These are phyloP conservation scores for Lottia scabra DNA, from an alignment of 2,888 invertebrate species.

Conservation along the genomic window DNA sequence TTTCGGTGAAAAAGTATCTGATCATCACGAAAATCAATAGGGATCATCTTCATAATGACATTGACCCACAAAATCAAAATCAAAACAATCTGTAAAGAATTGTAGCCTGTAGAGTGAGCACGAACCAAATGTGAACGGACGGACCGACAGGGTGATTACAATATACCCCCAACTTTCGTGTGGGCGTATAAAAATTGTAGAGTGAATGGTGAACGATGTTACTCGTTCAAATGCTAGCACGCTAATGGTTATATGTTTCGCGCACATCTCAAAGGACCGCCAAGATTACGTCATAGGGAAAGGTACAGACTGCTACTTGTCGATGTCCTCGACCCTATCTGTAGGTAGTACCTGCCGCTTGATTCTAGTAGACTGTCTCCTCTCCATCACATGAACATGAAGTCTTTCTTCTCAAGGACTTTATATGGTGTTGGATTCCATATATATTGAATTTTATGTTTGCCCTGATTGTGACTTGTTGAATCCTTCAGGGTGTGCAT, in stretches of 20 bases:
- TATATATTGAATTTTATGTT: background rate
- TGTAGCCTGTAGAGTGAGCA: too few relatives aligned
- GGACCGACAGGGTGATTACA: too few relatives aligned
- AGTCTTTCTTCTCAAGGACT: background rate
- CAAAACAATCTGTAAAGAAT: too few relatives aligned
- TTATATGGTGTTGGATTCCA: background rate
- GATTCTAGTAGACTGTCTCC: too few relatives aligned
- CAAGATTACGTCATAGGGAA: constrained; percentile 3
- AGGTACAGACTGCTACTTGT: background rate
- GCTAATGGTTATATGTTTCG: constrained; percentile 1
- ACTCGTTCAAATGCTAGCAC: constrained; percentile 5
- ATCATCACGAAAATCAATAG: too few relatives aligned
- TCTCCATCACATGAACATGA: background rate
- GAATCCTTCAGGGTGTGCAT: constrained; percentile 7
- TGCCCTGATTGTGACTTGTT: background rate
- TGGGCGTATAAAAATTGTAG: too few relatives aligned
- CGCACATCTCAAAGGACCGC: constrained; percentile 5
- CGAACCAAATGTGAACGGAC: too few relatives aligned
- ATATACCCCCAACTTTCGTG: too few relatives aligned
- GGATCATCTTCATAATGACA: too few relatives aligned
- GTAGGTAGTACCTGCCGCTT: background rate
- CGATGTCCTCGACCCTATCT: background rate
- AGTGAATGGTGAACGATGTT: constrained; percentile 5
- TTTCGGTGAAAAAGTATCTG: too few relatives aligned
- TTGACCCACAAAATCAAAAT: too few relatives aligned